Conservation (phyloP, 2,888 invertebrate species). For the Thalpophila matura region DNA sequence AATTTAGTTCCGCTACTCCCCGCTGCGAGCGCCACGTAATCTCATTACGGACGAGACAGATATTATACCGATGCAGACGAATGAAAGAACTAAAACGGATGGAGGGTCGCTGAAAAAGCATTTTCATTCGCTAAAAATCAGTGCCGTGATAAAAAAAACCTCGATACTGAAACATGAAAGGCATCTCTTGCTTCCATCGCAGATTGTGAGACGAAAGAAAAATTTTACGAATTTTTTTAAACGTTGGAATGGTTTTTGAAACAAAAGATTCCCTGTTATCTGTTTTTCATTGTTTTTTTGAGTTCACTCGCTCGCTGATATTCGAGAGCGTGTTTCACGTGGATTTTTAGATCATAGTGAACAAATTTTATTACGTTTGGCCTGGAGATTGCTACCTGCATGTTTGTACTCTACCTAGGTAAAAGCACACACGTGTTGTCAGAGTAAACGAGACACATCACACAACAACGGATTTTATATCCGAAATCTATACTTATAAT, state of each 20-base stretch:
- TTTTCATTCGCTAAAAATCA: slow-evolving; percentile 72
- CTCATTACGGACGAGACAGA: slow-evolving; percentile 67
- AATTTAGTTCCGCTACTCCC: slow-evolving; percentile 65
- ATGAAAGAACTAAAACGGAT: slow-evolving; percentile 64
- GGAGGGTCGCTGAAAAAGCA: slow-evolving; percentile 60
- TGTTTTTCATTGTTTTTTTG: slow-evolving; percentile 56
- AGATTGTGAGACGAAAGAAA: slow-evolving; percentile 59
- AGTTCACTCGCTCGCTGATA: slow-evolving; percentile 51
- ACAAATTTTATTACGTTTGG: slow-evolving; percentile 41
- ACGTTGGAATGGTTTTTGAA: slow-evolving; percentile 60
- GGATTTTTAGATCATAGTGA: slow-evolving; percentile 42
- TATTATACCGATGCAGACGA: slow-evolving; percentile 57
- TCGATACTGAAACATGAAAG: slow-evolving; percentile 66
- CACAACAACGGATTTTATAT: too few species aligned
- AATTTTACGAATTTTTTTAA: slow-evolving; percentile 58
- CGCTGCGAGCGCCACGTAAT: slow-evolving; percentile 61
- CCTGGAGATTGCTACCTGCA: neutral
- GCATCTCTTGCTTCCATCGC: slow-evolving; percentile 54
- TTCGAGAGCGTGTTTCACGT: slow-evolving; percentile 39
- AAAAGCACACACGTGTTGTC: neutral
- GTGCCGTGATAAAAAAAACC: slow-evolving; percentile 60
- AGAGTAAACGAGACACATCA: too few species aligned
- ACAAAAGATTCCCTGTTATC: slow-evolving; percentile 59
- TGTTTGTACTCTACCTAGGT: slow-evolving; percentile 10
- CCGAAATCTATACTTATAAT: too few species aligned